These are phyloP conservation scores for Hippocampus barbouri DNA, from an alignment of 2,113 vertebrate species.

Conservation along the genomic window DNA sequence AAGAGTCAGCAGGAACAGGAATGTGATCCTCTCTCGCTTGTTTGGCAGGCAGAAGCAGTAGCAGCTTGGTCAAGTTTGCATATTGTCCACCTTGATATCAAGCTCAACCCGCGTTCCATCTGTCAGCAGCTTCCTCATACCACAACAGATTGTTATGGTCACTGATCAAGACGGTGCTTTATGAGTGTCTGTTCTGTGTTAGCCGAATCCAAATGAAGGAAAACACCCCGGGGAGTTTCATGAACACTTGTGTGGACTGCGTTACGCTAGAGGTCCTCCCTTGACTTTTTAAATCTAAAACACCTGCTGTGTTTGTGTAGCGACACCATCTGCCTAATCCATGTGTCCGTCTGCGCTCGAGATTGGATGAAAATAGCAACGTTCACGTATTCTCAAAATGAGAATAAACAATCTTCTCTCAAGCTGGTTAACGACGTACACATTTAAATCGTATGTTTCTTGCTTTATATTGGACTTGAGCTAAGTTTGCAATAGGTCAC, in stretches of 20 bases:
- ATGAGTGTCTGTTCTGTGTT: conserved; percentile 7
- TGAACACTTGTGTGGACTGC: not conserved
- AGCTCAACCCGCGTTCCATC: conserved; percentile 50
- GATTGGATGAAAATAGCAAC: conserved; percentile 11
- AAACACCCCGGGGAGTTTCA: conserved; percentile 13
- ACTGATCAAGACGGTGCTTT: conserved; percentile 5
- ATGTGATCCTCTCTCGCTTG: conserved; percentile 18
- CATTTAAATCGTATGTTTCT: not conserved
- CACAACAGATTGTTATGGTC: conserved; percentile 8
- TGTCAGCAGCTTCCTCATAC: conserved; percentile 28
- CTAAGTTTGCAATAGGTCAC: not conserved
- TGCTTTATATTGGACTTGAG: not conserved
- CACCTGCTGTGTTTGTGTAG: conserved; percentile 10
- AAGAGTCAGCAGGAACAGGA: conserved; percentile 22
- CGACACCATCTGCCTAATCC: conserved; percentile 54
- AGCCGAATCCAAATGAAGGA: conserved; percentile 14
- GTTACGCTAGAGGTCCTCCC: not conserved
- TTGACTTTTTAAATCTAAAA: conserved; percentile 43
- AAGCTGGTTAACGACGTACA: not conserved
- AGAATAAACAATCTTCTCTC: not conserved
- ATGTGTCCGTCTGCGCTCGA: not conserved
- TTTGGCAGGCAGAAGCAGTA: conserved; percentile 13
- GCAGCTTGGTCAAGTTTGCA: conserved; percentile 35
- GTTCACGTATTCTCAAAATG: conserved; percentile 10
- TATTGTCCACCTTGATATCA: conserved; percentile 43